Evolutionary conservation across 23 tunicate species (phyloP), one percentile per base, ranked within the genome.

Genomic region (Oikopleura albicans): DNA sequence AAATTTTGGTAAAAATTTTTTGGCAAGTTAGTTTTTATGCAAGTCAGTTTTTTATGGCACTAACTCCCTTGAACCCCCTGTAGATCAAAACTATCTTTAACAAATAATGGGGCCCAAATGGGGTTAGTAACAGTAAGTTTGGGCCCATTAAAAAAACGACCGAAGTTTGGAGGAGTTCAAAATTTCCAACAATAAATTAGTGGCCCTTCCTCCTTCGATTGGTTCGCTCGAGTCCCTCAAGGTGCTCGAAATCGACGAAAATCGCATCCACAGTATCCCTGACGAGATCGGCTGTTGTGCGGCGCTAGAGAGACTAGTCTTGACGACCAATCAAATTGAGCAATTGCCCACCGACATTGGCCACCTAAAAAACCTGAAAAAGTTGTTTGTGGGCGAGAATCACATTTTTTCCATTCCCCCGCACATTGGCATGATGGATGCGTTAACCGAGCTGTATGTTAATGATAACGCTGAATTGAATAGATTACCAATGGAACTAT

Each of bases 361-460:
- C 79, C 2, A 16, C 34, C 35, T 71, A 31, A 71, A 71, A 37
- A 31, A 37, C 4, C 4, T 71, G 35, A 16, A 29, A 31, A 27
- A 71, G 79, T 29, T 71, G 33, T 29, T 16, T 4, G 34, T 71
- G 28, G 79, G 79, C 31, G 79, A 71, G 31, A 71, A 71, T 71
- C 4, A 71, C 31, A 16, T 71, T 71, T 12, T 16, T 71, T 29
- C 35, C 4, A 31, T 71, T 2, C 79, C 79, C 4, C 79, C 79
- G 37, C 79, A 71, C 35, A 71, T 71, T 71, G 79, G 79, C 27
- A 71, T 71, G 79, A 16, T 71, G 34, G 79, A 71, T 16, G 28
- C 79, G 4, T 37, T 71, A 22, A 16, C 37, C 27, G 35, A 71
- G 37, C 37, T 71, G 79, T 71, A 12, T 29, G 31, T 71, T 22